A percentile compares a stretch with the other conserved stretches of the same genome.
Conservation (phyloP, 2,797 vertebrate species). For the Acanthurus leucopareius region DNA sequence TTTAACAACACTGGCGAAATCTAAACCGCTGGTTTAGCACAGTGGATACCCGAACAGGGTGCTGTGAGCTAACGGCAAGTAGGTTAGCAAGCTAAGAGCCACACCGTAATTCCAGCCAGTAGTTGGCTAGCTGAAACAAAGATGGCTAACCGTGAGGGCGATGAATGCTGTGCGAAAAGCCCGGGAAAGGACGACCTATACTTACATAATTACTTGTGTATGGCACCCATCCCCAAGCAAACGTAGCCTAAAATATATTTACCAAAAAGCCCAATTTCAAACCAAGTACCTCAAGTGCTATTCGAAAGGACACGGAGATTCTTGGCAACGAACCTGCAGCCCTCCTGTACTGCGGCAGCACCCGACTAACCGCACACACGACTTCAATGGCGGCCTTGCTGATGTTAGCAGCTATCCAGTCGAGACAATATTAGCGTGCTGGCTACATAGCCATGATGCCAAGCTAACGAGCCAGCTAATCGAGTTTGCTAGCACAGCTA, state of each 20-base stretch:
- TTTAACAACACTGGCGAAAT: fast-evolving
- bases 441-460: conserved; percentile 79
- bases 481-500: conserved; percentile 64
- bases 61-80: background rate
- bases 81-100: conserved; percentile 68
- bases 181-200: conserved; percentile 78
- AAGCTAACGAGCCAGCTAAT: conserved; percentile 83
- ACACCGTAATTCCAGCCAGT: conserved; percentile 30
- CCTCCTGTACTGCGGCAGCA: conserved; percentile 62
- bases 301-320: background rate
- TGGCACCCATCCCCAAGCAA: background rate
- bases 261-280: fast-evolving
- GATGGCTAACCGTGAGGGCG: conserved; percentile 76
- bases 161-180: conserved; percentile 73
- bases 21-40: fast-evolving
- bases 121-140: conserved; percentile 77
- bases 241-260: fast-evolving
- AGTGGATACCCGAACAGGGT: fast-evolving
- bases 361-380: conserved; percentile 54
- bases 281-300: fast-evolving
- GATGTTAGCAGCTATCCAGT: conserved; percentile 73
- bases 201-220: conserved; percentile 36
- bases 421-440: conserved; percentile 68
- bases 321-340: conserved; percentile 38
- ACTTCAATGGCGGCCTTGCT: conserved; percentile 84